Evolutionary conservation across 2,113 vertebrate species (phyloP).

Genomic region (Corydoras sp.): DNA sequence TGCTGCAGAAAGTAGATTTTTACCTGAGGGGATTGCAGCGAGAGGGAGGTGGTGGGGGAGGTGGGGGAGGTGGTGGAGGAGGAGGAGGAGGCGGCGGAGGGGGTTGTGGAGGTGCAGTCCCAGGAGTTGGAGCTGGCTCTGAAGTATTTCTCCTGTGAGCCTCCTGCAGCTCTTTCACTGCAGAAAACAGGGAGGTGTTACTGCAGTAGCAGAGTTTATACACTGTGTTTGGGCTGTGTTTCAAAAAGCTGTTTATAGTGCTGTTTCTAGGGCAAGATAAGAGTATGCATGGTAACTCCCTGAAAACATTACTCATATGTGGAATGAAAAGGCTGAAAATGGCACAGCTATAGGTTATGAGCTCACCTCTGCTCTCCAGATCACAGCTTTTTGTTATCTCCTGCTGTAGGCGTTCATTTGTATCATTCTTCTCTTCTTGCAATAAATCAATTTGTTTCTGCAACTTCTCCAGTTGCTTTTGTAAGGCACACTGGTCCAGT

Average conservation of each 20-base stretch:
- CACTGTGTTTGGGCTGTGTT: not conserved
- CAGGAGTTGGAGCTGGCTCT: conserved; percentile 45
- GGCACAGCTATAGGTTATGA: not conserved
- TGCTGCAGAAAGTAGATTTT: conserved; percentile 33
- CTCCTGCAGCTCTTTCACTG: conserved; percentile 64
- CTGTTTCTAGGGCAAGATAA: not conserved
- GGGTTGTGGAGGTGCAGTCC: conserved; percentile 59
- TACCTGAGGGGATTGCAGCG: conserved; percentile 76
- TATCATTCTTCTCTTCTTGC: conserved; percentile 69
- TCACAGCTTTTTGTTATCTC: conserved; percentile 56
- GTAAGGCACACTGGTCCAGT: conserved; percentile 58
- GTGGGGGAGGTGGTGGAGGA: conserved; percentile 61
- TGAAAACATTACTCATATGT: not conserved
- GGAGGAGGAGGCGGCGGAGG: conserved; percentile 64
- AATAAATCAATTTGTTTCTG: conserved; percentile 67
- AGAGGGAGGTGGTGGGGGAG: conserved; percentile 64
- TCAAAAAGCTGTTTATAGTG: not conserved
- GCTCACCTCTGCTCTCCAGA: conserved; percentile 59
- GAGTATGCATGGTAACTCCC: not conserved
- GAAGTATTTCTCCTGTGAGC: conserved; percentile 42
- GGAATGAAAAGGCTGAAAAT: not conserved
- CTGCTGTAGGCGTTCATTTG: conserved; percentile 56
- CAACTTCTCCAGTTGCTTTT: conserved; percentile 57
- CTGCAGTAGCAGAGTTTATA: not conserved
- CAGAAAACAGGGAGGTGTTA: conserved; percentile 20